Evolutionary conservation across 2,113 vertebrate species (phyloP), one percentile per base, ranked within the genome.

Genomic region (Capra hircus): DNA sequence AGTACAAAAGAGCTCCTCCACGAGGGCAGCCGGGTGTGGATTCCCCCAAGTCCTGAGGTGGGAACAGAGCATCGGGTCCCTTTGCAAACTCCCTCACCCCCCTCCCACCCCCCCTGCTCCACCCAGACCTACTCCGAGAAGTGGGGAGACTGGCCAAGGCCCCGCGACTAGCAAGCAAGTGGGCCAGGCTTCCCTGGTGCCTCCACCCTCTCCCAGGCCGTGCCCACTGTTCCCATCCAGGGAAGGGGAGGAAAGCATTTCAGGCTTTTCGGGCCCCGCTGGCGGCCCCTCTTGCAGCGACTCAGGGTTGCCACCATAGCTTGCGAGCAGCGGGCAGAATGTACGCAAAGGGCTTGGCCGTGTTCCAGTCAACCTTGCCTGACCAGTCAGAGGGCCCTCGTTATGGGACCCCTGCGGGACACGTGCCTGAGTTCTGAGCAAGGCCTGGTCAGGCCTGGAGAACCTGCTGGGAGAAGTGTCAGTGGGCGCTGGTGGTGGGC

Each of bases 391-490:
- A 1, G 7, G 64, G 71, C 87, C 11, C 0, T 2, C 6, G 43
- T 50, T 71, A 17, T 64, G 64, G 4, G 28, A 10, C 19, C 12
- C 12, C 71, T 25, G 11, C 60, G 19, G 27, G 9, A 6, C 15
- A 16, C 67, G n/a, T 95, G 57, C 80, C 93, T 55, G 53, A 36
- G 78, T 78, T 67, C 90, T 57, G 25, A 71, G 45, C 52, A 97
- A 74, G 36, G 28, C 1, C 2, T 27, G 9, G 50, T 21, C 88
- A 52, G 33, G 59, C 40, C 40, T 25, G 9, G 48, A 82, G 71
- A 77, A 78, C 53, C 86, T 96, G 52, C 55, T 21, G 45, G 71
- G 62, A 86, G 81, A 80, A 9, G 30, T 12, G 14, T 36, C 30
- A 15, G 4, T 11, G 5, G 23, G 55, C 6, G 3, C 50, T 5